Conservation (phyloP, 2,888 invertebrate species). For the Melanotus villosus region DNA sequence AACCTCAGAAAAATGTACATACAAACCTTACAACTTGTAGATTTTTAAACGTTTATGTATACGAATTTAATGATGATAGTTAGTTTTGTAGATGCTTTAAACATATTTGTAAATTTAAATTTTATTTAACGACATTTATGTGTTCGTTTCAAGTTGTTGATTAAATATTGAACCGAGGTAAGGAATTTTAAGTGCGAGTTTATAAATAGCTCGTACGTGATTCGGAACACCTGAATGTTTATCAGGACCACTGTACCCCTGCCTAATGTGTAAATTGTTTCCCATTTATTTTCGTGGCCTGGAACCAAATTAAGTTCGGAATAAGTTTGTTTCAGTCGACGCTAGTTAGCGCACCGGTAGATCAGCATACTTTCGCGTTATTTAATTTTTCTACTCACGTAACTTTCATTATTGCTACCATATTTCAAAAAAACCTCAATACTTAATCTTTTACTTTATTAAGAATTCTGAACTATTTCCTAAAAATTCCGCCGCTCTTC, state of each 20-base stretch:
- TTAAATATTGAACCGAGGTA: conserved; percentile 42
- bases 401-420: not conserved
- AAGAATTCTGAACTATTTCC: no score
- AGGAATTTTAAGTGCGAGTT: conserved; percentile 51
- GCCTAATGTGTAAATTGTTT: conserved; percentile 56
- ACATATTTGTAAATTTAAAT: conserved; percentile 42
- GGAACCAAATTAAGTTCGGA: conserved; percentile 57
- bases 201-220: conserved; percentile 50
- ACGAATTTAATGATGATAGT: not conserved
- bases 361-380: conserved; percentile 46
- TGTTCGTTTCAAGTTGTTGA: conserved; percentile 39
- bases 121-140: conserved; percentile 39
- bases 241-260: conserved; percentile 46
- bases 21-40: no score
- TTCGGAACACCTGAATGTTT: conserved; percentile 47
- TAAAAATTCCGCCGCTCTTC: not conserved
- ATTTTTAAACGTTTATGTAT: no score
- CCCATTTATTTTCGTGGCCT: conserved; percentile 55
- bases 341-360: conserved; percentile 52
- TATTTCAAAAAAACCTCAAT: not conserved
- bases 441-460: not conserved
- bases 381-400: conserved; percentile 21
- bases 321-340: conserved; percentile 56
- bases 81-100: not conserved
- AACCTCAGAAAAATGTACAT: no score